Conservation (phyloP, 1,140 invertebrate genomes). For the Nixonia krombeini region DNA sequence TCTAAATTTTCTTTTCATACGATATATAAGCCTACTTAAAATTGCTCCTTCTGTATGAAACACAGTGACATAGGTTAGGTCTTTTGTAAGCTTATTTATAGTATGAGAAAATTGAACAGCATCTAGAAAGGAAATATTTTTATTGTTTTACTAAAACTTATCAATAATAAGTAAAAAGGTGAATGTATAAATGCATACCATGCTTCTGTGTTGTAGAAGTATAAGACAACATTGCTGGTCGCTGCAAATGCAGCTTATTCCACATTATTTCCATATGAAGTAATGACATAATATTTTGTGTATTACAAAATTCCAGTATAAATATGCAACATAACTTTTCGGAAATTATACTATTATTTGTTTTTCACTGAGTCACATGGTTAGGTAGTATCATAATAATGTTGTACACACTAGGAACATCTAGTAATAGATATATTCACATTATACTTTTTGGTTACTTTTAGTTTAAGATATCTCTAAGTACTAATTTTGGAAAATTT, state of each 20-base stretch:
- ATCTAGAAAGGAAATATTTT: slow-evolving; percentile 44
- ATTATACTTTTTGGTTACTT: no score
- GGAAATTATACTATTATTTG: no score
- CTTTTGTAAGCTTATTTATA: slow-evolving; percentile 55
- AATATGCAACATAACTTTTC: no score
- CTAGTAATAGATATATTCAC: no score
- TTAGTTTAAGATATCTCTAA: no score
- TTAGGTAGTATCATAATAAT: no score
- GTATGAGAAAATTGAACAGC: slow-evolving; percentile 24
- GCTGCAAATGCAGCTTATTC: slow-evolving; percentile 57
- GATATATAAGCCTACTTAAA: slow-evolving; percentile 74
- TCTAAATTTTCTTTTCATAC: slow-evolving; percentile 76
- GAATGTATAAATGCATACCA: slow-evolving; percentile 39
- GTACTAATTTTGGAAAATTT: no score
- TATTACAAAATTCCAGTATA: no score
- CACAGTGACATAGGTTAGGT: slow-evolving; percentile 70
- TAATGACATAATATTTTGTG: not conserved
- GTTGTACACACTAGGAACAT: no score
- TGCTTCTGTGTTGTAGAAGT: slow-evolving; percentile 44
- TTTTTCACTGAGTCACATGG: no score
- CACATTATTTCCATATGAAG: slow-evolving; percentile 53
- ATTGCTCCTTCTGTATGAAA: slow-evolving; percentile 73
- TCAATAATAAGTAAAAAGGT: slow-evolving; percentile 10
- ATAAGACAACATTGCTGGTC: slow-evolving; percentile 51
- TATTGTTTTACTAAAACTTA: slow-evolving; percentile 9